Evolutionary conservation across 2,888 invertebrate genomes (phyloP), one percentile per base, ranked within the genome.

Genomic region (Globia sparganii): DNA sequence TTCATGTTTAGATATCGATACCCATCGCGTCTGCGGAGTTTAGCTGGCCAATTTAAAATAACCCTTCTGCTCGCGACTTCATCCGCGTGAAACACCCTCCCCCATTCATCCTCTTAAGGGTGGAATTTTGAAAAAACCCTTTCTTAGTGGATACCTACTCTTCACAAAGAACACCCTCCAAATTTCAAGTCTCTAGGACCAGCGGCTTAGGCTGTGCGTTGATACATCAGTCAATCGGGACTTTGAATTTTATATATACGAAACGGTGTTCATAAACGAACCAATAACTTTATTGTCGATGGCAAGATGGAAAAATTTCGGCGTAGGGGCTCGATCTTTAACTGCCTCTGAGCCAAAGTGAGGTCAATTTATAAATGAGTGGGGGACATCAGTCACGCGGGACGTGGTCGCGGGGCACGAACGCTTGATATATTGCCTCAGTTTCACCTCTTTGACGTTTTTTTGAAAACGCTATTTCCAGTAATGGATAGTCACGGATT

Each of bases 331-430:
- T 89, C 90, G 89, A 91, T 92, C 90, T 89, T 90, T 90, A 90
- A 91, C 91, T 91, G 90, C 81, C 88, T 86, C 86, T 86, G 87
- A 86, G 87, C 89, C 84, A 90, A 91, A 93, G 93, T 94, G 92
- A 92, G 94, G 94, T 95, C 95, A 94, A 94, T 95, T 93, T 94
- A 95, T 95, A 95, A 95, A 94, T 94, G 93, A 94, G 94, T 91
- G 91, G 87, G 84, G 91, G 90, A 89, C 93, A 95, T 95, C 95
- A 93, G 91, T 95, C 94, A 94, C 91, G 71, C 80, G 77, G 86
- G 91, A 91, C 90, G 91, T 90, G 91, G 90, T 87, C 87, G 88
- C 88, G 88, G 85, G 73, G 90, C 92, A 91, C 93, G 92, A 91
- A 87, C 92, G 84, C 89, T 90, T 95, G 94, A 95, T 94, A 93